phyloP scores from a whole-genome alignment of 2,113 vertebrate genomes.

The Irena cyanogastra region DNA sequence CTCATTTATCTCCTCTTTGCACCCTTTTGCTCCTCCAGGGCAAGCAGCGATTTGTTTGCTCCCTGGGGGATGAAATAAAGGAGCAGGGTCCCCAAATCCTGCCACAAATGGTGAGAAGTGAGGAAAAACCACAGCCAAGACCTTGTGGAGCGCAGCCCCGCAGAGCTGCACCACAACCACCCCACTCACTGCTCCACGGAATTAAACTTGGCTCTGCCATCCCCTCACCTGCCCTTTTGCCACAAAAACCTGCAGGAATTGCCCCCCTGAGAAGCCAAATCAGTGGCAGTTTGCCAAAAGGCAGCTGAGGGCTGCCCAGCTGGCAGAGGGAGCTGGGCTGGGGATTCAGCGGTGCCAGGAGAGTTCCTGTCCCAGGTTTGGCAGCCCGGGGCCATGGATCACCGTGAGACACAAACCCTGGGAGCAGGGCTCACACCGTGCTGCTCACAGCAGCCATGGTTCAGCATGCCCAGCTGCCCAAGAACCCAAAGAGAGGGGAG shows the following conservation, averaged over 20 bases:
- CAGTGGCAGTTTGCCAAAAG: not conserved
- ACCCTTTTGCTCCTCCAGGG: not conserved
- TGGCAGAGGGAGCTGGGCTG: not conserved
- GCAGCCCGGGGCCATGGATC: not conserved
- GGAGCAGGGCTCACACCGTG: not conserved
- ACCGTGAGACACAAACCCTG: not conserved
- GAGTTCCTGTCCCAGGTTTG: accelerated
- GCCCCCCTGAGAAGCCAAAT: not conserved
- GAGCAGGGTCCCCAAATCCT: not conserved
- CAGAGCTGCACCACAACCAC: accelerated
- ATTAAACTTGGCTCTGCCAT: accelerated
- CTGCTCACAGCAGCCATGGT: not conserved
- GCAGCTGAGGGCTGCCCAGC: not conserved
- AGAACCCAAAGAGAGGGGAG: not conserved
- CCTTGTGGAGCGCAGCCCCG: not conserved
- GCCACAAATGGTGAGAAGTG: not conserved
- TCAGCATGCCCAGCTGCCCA: not conserved
- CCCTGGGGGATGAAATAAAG: not conserved
- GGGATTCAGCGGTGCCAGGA: not conserved
- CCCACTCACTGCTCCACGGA: accelerated
- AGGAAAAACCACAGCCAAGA: not conserved
- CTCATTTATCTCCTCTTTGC: not conserved
- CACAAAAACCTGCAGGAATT: not conserved
- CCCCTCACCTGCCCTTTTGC: not conserved
- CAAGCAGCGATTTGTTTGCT: slow-evolving; percentile 19